phyloP scores from a whole-genome alignment of 2,797 vertebrate species.

The Anguilla anguilla region DNA sequence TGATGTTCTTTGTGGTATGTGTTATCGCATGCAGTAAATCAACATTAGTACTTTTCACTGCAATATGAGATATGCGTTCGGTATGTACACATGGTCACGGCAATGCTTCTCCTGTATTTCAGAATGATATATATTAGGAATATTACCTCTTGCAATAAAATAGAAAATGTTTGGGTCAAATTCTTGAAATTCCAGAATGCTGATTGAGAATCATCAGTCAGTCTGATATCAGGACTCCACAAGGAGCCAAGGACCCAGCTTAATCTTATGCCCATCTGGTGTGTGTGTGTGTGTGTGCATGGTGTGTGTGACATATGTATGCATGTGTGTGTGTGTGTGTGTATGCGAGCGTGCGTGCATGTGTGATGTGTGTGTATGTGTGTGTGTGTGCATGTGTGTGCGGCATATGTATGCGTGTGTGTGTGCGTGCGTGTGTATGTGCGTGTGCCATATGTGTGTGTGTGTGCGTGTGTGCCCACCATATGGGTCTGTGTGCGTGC shows the following conservation, averaged over 20 bases:
- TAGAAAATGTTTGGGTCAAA: constrained; percentile 4
- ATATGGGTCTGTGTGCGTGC: not conserved
- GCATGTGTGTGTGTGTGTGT: not conserved
- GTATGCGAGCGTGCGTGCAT: not conserved
- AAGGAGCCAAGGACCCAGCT: not conserved
- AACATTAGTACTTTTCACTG: not conserved
- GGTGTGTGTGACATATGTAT: not conserved
- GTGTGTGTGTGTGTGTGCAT: not conserved
- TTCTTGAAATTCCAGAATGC: not conserved
- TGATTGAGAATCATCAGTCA: constrained; percentile 4
- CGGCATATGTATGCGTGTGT: not conserved
- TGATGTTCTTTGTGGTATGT: not conserved
- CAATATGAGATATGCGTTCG: constrained; percentile 1
- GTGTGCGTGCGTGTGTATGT: not conserved
- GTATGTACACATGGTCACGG: not conserved
- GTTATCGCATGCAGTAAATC: constrained; percentile 5
- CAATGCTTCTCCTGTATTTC: not conserved
- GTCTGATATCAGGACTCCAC: not conserved
- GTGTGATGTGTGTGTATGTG: not conserved
- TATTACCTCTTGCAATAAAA: not conserved
- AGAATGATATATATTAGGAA: not conserved
- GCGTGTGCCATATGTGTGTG: not conserved
- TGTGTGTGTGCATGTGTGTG: not conserved
- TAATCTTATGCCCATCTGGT: not conserved
- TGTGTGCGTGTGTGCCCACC: not conserved